These are phyloP conservation scores for Zosterops pallidus DNA, from an alignment of 2,113 vertebrate genomes.

Conservation along the genomic window DNA sequence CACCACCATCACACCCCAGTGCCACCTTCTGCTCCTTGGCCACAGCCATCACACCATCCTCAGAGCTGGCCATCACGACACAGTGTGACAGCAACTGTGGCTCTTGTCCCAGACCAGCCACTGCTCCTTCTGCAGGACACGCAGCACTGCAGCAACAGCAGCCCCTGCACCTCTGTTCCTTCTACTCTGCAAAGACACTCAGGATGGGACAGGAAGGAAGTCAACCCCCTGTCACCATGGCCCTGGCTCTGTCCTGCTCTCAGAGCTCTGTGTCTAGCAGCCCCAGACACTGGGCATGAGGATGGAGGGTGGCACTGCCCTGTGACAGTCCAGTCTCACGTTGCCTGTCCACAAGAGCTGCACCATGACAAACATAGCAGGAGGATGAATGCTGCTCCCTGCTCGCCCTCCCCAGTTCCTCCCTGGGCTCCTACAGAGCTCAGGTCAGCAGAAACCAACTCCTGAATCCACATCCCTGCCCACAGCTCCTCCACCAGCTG, in stretches of 20 bases:
- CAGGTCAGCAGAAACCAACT: background rate
- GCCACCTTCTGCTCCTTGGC: background rate
- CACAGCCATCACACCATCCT: background rate
- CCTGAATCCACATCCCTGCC: background rate
- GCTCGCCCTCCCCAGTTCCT: background rate
- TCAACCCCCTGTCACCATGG: accelerated
- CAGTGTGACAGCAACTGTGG: background rate
- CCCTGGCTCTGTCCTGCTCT: background rate
- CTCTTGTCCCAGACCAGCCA: background rate
- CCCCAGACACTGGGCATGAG: background rate
- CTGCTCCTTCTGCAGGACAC: background rate
- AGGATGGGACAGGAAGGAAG: background rate
- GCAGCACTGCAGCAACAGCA: background rate
- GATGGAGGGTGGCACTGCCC: background rate
- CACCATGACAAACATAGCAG: background rate
- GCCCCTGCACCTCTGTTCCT: background rate
- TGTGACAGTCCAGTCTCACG: accelerated
- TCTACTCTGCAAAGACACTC: background rate
- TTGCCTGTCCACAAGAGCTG: background rate
- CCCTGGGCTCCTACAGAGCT: background rate
- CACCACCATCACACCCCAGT: background rate
- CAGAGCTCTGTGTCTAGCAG: background rate
- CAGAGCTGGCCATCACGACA: accelerated
- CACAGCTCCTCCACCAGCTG: background rate
- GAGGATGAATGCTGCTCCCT: background rate